Base-by-base conservation (phyloP, 2,888 invertebrate species). In the Hydrotaea diabolus region DNA sequence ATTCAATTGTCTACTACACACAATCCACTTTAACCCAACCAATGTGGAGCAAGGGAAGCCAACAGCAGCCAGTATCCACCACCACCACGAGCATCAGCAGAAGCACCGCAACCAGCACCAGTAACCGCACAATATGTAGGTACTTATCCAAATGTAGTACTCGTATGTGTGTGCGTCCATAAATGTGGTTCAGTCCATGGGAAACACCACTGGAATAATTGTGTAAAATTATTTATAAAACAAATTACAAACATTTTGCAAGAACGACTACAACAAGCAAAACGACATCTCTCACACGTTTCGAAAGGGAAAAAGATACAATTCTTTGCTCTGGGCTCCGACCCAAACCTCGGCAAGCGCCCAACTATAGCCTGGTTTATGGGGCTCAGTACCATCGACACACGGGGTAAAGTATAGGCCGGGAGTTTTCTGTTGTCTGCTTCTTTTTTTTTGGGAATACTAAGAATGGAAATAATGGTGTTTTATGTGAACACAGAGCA, bases 171-270 rank as follows among this genome's bases (percentile, higher is more conserved):
- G 49, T 31, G 11, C 19, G 39, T 17, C 2, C 31, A 71, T 71
- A 49, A 49, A 21, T 21, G 69, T 71, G 71, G 46, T 71, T 71
- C 21, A 59, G 11, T 2, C 26, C 59, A 57, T 62, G 62, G 17
- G 59, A 74, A 59, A 74, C 62, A 74, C 17, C 69, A 46, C 69
- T 13, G 46, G 46, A 46, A 69, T 46, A 74, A 74, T 74, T 74
- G 59, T 74, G 59, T 74, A 26, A 62, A 74, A 74, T 74, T 74
- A 74, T 17, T 46, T 62, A 59, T 39, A 59, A 73, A 59, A 74
- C 59, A 77, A 49, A 49, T 59, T 21, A 64, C 46, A 72, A 23
- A 59, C 39, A 53, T 72, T 64, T 55, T 76, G 72, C 66, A 39
- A 76, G 76, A 72, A 72, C 76, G 59, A 62, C 49, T 74, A 31